phyloP scores from a whole-genome alignment of 1,140 invertebrate species.

The Papilio polytes region DNA sequence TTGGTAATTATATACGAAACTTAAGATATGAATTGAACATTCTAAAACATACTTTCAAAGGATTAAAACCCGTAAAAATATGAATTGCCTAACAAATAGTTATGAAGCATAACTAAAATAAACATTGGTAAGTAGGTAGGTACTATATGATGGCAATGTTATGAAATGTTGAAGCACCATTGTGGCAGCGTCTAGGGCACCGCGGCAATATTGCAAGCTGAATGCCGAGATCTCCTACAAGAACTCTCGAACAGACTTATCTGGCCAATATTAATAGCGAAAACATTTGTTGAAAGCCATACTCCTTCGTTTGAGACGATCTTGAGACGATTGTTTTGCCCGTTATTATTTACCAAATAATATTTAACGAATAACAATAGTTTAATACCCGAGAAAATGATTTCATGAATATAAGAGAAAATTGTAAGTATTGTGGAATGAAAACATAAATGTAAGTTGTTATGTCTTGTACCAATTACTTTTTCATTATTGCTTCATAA shows the following conservation, averaged over 20 bases:
- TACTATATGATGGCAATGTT: constrained; percentile 20
- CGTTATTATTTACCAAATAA: constrained; percentile 28
- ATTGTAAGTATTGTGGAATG: too few relatives aligned
- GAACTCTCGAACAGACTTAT: constrained; percentile 65
- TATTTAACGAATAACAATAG: neutral
- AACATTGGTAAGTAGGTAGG: neutral
- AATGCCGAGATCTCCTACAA: constrained; percentile 53
- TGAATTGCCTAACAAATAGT: neutral
- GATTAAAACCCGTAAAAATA: neutral
- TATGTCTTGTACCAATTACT: neutral
- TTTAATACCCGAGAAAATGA: neutral
- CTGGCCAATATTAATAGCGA: constrained; percentile 62
- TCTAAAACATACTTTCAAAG: neutral
- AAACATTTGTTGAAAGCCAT: constrained; percentile 49
- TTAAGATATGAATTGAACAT: neutral
- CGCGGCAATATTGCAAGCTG: constrained; percentile 63
- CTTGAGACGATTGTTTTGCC: constrained; percentile 57
- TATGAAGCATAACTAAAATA: neutral
- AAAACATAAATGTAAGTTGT: too few relatives aligned
- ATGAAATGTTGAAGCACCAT: constrained; percentile 44
- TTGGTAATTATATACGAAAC: neutral
- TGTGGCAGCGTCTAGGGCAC: constrained; percentile 50
- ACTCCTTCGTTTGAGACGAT: constrained; percentile 50
- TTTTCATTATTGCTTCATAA: neutral
- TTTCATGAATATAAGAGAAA: too few relatives aligned